A percentile compares a stretch with the other conserved stretches of the same genome.
These are phyloP conservation scores for Butorides virescens DNA, from an alignment of 2,113 vertebrate genomes.

Conservation along the genomic window DNA sequence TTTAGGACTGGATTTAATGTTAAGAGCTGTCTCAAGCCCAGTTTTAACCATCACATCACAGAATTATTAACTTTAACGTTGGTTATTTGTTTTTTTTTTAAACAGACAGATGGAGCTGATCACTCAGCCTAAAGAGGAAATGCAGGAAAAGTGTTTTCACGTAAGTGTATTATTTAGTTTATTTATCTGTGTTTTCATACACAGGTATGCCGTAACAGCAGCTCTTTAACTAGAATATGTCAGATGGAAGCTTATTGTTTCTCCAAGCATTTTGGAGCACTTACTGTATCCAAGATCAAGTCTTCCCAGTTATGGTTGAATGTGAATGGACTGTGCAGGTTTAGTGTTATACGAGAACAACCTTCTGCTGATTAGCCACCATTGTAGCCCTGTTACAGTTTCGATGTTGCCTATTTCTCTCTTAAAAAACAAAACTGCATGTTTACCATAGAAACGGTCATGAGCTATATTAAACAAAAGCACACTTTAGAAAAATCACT, in stretches of 20 bases:
- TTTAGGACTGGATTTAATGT: too few species aligned
- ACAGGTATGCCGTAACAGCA: background rate
- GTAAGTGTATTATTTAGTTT: background rate
- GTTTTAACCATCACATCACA: background rate
- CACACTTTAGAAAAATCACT: background rate
- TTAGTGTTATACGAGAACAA: background rate
- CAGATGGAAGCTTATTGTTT: background rate
- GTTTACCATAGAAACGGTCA: background rate
- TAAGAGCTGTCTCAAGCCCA: background rate
- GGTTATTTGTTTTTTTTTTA: background rate
- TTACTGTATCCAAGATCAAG: background rate
- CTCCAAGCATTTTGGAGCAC: background rate
- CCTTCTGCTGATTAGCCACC: background rate
- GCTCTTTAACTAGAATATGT: background rate
- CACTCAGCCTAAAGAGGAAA: background rate
- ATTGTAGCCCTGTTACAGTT: background rate
- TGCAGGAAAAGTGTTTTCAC: background rate
- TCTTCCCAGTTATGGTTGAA: background rate
- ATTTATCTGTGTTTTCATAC: background rate
- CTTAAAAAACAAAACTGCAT: background rate
- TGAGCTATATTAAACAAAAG: background rate
- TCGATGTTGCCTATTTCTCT: background rate
- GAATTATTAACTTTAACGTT: background rate
- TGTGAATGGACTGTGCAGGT: background rate
- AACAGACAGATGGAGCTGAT: background rate